Base-by-base conservation (phyloP, 2,888 invertebrate genomes). In the Athrips mouffetella region DNA sequence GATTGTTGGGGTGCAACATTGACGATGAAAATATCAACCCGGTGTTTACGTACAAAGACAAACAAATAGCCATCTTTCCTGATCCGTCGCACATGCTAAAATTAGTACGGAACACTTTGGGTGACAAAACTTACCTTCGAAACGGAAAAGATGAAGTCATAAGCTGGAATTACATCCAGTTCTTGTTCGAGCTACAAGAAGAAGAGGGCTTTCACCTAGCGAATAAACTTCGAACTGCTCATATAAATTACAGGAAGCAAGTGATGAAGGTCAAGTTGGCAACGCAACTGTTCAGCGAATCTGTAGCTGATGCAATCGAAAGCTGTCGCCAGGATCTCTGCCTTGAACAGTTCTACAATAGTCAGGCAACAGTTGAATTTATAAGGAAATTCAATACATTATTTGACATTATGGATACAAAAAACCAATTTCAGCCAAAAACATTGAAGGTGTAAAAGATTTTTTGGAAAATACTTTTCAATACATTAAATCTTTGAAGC, bases 401-500 rank as follows among this genome's bases (percentile, higher is more conserved):
- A 15, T 45, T 45, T 10, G 44, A 44, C 20, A 30, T 44, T 30
- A 1, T 33, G 47, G 41, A 2, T 41, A 41, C 27, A 41, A 48
- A 25, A 48, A 48, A 15, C 47, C 41, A 3, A 5, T 48, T 29
- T 25, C 21, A 1, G n/a, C 16, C 2, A 6, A 18, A 8, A 48
- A 48, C 25, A 16, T n/a, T 25, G 47, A 40, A 23, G 7, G 2
- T 5, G 8, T 41, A 20, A 41, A 41, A 33, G 2, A 5, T 11
- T 23, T 16, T 41, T 49, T 52, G 21, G 48, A 51, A 18, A 47
- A 53, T n/a, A 29, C 51, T 21, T 49, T 54, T 45, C 47, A 45
- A 0, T 54, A 53, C 16, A 15, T 57, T 0, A 23, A 25, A 2
- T 21, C 2, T 13, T 29, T 59, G n/a, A 51, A 33, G 16, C 0